phyloP scores from a whole-genome alignment of 2,888 invertebrate species.

The Campaea margaritaria region DNA sequence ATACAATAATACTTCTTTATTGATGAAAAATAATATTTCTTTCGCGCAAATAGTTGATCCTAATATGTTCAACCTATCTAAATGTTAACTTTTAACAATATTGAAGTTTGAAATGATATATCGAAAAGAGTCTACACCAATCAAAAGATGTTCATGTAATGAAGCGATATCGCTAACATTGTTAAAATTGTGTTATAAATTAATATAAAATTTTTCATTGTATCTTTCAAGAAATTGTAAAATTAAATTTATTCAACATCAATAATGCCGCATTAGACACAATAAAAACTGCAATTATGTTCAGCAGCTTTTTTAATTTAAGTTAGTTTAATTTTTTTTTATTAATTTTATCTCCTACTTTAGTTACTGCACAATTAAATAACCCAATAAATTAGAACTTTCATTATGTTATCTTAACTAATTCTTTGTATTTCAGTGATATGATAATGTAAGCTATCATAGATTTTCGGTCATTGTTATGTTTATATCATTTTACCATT shows the following conservation, averaged over 20 bases:
- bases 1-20: too few species aligned
- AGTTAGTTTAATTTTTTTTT: constrained; percentile 68
- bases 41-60: not conserved
- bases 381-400: constrained; percentile 64
- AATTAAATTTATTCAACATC: constrained; percentile 31
- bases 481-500: constrained; percentile 57
- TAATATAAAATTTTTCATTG: constrained; percentile 42
- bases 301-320: constrained; percentile 80
- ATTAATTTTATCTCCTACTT: constrained; percentile 64
- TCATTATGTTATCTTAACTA: constrained; percentile 57
- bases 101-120: too few species aligned
- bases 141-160: too few species aligned
- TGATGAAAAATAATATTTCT: not conserved
- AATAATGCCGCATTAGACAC: constrained; percentile 52
- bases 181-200: constrained; percentile 31
- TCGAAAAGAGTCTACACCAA: too few species aligned
- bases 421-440: constrained; percentile 50
- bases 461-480: constrained; percentile 42
- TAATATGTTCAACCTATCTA: too few species aligned
- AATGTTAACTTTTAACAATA: too few species aligned
- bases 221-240: constrained; percentile 42
- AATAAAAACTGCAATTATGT: constrained; percentile 58
- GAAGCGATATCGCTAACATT: constrained; percentile 11
- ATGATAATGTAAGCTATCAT: constrained; percentile 47
- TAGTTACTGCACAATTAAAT: constrained; percentile 77